phyloP scores from a whole-genome alignment of 2,113 vertebrate species.

The Pollachius pollachius region DNA sequence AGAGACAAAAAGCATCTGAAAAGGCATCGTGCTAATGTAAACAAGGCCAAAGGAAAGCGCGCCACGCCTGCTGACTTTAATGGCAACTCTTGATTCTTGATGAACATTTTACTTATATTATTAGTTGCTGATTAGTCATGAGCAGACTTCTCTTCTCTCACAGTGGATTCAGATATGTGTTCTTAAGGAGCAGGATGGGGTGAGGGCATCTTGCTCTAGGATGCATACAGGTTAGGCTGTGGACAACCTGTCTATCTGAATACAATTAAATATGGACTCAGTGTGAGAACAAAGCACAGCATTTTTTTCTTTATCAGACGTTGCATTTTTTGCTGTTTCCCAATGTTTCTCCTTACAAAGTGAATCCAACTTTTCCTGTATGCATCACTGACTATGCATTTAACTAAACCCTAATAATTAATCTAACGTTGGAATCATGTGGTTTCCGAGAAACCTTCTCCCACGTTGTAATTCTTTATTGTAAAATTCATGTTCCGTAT shows the following conservation, averaged over 20 bases:
- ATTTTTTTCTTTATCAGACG: slow-evolving; percentile 1
- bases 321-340: slow-evolving; percentile 48
- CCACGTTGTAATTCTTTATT: slow-evolving; percentile 32
- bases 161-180: not conserved
- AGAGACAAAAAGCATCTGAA: slow-evolving; percentile 44
- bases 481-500: slow-evolving; percentile 32
- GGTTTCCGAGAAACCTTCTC: slow-evolving; percentile 55
- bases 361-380: slow-evolving; percentile 45
- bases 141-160: too few relatives aligned
- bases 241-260: too few relatives aligned
- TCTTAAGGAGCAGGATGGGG: not conserved
- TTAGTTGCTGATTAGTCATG: too few relatives aligned
- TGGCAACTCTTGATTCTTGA: slow-evolving; percentile 41
- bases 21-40: slow-evolving; percentile 28
- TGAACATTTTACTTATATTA: slow-evolving; percentile 28
- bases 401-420: slow-evolving; percentile 51
- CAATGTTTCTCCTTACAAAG: slow-evolving; percentile 46
- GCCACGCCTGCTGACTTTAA: slow-evolving; percentile 59
- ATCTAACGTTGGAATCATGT: slow-evolving; percentile 58
- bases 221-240: not conserved
- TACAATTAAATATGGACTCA: too few relatives aligned
- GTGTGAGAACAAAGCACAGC: too few relatives aligned
- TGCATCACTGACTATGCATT: slow-evolving; percentile 63
- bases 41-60: slow-evolving; percentile 58
- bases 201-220: too few relatives aligned